Percentiles rank a stretch among this genome's conserved stretches.
phyloP scores from a whole-genome alignment of 2,888 invertebrate species.

The Caenorhabditis imperialis region DNA sequence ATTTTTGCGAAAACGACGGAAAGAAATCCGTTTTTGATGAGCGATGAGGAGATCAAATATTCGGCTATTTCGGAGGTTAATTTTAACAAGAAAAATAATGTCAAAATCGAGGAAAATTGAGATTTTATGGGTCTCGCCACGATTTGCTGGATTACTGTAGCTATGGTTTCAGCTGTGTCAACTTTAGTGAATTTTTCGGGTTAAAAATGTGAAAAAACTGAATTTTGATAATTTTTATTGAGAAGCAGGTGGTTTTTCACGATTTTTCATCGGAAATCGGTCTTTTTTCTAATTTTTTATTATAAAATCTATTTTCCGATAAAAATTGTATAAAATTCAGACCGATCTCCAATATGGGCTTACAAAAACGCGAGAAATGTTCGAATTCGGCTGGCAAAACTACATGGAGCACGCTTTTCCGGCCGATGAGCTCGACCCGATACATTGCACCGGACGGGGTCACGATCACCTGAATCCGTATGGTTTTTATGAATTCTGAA shows the following conservation, averaged over 20 bases:
- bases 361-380: slow-evolving; percentile 72
- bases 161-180: no score
- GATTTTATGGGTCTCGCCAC: no score
- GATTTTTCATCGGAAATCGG: no score
- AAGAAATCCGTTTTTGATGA: slow-evolving; percentile 45
- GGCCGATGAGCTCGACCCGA: slow-evolving; percentile 83
- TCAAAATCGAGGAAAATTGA: no score
- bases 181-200: no score
- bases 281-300: no score
- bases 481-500: slow-evolving; percentile 66
- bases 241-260: no score
- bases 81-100: no score
- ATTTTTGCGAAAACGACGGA: slow-evolving; percentile 2
- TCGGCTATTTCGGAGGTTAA: slow-evolving; percentile 39
- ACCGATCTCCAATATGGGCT: slow-evolving; percentile 55
- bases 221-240: no score
- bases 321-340: slow-evolving; percentile 14
- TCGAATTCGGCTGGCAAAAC: slow-evolving; percentile 79
- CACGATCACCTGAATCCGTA: slow-evolving; percentile 83
- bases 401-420: slow-evolving; percentile 84
- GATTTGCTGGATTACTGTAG: no score
- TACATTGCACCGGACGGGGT: slow-evolving; percentile 83
- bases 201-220: slow-evolving; percentile 1
- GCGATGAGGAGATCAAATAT: slow-evolving; percentile 42
- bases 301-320: no score